Evolutionary conservation across 2,113 vertebrate genomes (phyloP).

Genomic region (Passer montanus): DNA sequence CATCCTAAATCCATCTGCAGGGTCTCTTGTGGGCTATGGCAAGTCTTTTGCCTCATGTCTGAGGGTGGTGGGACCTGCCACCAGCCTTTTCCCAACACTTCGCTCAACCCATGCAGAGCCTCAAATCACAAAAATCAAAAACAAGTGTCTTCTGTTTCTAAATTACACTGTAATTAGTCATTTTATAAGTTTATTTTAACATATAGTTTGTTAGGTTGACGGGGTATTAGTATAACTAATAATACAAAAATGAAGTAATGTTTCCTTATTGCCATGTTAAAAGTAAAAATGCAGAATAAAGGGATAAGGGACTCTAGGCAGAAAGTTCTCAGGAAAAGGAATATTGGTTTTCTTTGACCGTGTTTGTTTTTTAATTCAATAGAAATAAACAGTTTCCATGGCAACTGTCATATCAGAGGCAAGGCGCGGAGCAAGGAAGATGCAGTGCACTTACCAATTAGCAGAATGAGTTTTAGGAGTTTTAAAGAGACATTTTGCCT

Average conservation of each 20-base stretch:
- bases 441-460: not conserved
- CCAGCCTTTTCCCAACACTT: not conserved
- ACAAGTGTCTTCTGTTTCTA: not conserved
- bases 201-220: not conserved
- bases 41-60: fast-evolving
- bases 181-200: not conserved
- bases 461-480: not conserved
- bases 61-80: not conserved
- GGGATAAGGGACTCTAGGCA: not conserved
- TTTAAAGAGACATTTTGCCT: not conserved
- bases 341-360: not conserved
- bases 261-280: not conserved
- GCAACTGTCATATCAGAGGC: not conserved
- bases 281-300: not conserved
- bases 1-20: not conserved
- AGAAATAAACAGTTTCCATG: conserved; percentile 46
- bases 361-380: conserved; percentile 3
- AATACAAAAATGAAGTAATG: not conserved
- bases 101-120: fast-evolving
- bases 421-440: fast-evolving
- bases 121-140: not conserved
- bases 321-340: not conserved
- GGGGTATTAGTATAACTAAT: not conserved
- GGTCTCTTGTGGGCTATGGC: fast-evolving
- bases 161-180: not conserved